Evolutionary conservation across 1,140 invertebrate genomes (phyloP).

Genomic region (Sitophilus oryzae): DNA sequence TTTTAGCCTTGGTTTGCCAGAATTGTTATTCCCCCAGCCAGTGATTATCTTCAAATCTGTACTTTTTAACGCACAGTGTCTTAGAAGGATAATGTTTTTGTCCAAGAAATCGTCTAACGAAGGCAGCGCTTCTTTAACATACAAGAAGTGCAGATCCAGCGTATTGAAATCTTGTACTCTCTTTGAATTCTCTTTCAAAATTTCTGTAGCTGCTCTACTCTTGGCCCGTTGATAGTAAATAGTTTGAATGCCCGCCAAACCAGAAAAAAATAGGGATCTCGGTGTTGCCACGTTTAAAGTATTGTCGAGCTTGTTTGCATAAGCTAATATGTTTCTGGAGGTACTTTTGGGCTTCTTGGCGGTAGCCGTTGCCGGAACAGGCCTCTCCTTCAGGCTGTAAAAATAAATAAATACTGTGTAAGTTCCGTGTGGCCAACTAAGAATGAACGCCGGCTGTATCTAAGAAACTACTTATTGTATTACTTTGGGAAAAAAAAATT

Average conservation of each 20-base stretch:
- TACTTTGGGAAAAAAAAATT: no score
- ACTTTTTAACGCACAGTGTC: constrained; percentile 36
- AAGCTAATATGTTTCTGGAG: constrained; percentile 51
- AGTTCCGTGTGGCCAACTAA: no score
- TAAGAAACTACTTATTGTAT: no score
- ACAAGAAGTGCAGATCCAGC: constrained; percentile 73
- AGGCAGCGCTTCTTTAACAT: constrained; percentile 62
- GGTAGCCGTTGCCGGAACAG: constrained; percentile 36
- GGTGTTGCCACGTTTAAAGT: constrained; percentile 55
- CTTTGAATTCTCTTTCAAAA: constrained; percentile 36
- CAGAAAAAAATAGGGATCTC: constrained; percentile 64
- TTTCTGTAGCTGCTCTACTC: constrained; percentile 49
- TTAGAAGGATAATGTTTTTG: constrained; percentile 53
- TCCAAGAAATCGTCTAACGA: constrained; percentile 66
- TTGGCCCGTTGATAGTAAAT: constrained; percentile 51
- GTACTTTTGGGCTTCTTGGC: constrained; percentile 51
- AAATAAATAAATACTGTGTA: no score
- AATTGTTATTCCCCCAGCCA: constrained; percentile 70
- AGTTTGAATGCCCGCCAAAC: constrained; percentile 56
- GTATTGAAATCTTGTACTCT: constrained; percentile 41
- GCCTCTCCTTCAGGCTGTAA: constrained; percentile 28
- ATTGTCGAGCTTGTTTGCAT: constrained; percentile 62
- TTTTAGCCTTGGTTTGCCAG: constrained; percentile 60
- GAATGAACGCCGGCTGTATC: no score
- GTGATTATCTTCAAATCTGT: constrained; percentile 63